Percentiles rank a stretch among this genome's conserved stretches.
These are phyloP conservation scores for Peromyscus eremicus DNA, from an alignment of 2,797 vertebrate species.

Conservation along the genomic window DNA sequence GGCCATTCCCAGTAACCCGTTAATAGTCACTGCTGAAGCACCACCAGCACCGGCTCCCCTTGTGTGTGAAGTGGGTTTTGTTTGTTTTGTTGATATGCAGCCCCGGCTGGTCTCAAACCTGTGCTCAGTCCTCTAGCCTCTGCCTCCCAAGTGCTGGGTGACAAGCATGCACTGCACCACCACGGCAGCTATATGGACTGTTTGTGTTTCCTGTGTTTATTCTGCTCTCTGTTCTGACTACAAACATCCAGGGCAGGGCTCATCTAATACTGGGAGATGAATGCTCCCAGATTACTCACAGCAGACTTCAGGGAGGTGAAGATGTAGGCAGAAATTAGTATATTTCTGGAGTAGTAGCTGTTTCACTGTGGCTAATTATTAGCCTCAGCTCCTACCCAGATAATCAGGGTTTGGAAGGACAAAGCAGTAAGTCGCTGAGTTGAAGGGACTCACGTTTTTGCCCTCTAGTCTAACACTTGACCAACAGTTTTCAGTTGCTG, in stretches of 20 bases:
- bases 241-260: not conserved
- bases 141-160: not conserved
- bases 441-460: not conserved
- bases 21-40: not conserved
- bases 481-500: not conserved
- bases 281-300: not conserved
- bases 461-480: not conserved
- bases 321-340: not conserved
- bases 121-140: not conserved
- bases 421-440: not conserved
- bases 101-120: not conserved
- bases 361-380: not conserved
- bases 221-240: conserved; percentile 28
- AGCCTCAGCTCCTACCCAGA: not conserved
- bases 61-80: not conserved
- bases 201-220: not conserved
- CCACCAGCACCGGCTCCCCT: not conserved
- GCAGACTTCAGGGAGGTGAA: not conserved
- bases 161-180: not conserved
- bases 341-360: not conserved
- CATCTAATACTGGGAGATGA: not conserved
- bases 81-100: not conserved
- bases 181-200: not conserved
- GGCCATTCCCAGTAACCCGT: not conserved
- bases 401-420: conserved; percentile 8